Base-by-base conservation (phyloP, 2,888 invertebrate genomes). In the Agrenia bidenticulata region DNA sequence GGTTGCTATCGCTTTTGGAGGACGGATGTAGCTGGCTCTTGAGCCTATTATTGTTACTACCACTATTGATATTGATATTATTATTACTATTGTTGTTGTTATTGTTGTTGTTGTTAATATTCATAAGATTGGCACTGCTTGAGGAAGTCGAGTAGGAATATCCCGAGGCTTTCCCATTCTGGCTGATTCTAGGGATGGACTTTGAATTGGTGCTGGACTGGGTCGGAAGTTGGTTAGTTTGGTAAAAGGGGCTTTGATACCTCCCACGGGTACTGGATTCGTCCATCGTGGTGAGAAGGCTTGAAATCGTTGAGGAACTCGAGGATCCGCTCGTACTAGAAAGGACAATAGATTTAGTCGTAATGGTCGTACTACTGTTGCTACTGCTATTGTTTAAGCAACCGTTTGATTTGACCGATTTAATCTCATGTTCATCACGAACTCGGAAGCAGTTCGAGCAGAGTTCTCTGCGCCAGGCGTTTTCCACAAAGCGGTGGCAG, bases 401-500 rank as follows among this genome's bases (percentile, higher is more conserved):
- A 57, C 21, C 55, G 57, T 58, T 59, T 57, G 32, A 54, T 62
- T 64, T 72, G 67, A 70, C 70, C 70, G 69, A 69, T 59, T 61
- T 24, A 27, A 64, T 55, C 60, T 61, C 64, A 61, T 72, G 80
- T 60, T 80, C 79, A 19, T 77, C 78, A 65, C 76, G 76, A 59
- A 77, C 74, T 69, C 78, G 78, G 77, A 79, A 79, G 68, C 80
- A 80, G 75, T 79, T 79, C 61, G 79, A 78, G 72, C 80, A 80
- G 67, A 79, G 76, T 69, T 80, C 80, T 65, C 78, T 78, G 60
- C 78, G 76, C 80, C 80, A 80, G 42, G 79, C 77, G 70, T 80
- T 80, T 71, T 78, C 77, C 21, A 79, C 78, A 71, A 79, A 80
- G 23, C 75, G 79, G 15, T 45, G 15, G 45, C 45, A 32, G 32